Percentiles rank a stretch among this genome's conserved stretches.
Conservation (phyloP, 2,113 vertebrate genomes). For the Poecile atricapillus region DNA sequence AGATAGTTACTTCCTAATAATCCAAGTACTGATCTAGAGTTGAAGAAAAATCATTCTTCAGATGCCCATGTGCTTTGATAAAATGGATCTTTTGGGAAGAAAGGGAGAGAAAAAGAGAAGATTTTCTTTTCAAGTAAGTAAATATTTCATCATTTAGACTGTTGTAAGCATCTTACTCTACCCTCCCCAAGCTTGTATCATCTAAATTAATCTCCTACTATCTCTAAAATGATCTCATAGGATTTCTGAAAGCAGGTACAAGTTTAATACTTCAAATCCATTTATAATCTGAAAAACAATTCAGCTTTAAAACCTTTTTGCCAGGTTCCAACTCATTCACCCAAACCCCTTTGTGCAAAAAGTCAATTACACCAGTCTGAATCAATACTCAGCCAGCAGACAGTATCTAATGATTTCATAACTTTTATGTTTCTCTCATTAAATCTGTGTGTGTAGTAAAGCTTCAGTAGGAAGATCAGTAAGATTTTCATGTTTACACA, state of each 20-base stretch:
- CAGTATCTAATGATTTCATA: background rate
- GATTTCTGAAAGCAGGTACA: background rate
- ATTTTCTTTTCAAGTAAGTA: background rate
- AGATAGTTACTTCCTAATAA: background rate
- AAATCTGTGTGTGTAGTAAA: background rate
- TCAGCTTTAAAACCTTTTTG: background rate
- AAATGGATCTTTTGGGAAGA: background rate
- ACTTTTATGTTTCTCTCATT: background rate
- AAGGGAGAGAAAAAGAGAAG: background rate
- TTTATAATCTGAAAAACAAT: background rate
- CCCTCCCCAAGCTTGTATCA: background rate
- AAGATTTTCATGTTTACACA: background rate
- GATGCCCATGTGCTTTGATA: background rate
- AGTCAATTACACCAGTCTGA: background rate
- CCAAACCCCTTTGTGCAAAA: background rate
- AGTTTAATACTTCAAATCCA: background rate
- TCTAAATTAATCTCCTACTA: background rate
- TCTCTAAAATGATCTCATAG: background rate
- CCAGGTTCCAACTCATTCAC: background rate
- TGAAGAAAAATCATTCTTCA: background rate
- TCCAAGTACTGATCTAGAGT: background rate
- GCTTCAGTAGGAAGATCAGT: slow-evolving; percentile 26
- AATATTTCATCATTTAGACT: background rate
- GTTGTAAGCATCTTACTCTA: background rate
- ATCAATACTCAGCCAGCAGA: background rate